These are phyloP conservation scores for Tachypleus tridentatus DNA, from an alignment of 1,140 invertebrate species.

Conservation along the genomic window DNA sequence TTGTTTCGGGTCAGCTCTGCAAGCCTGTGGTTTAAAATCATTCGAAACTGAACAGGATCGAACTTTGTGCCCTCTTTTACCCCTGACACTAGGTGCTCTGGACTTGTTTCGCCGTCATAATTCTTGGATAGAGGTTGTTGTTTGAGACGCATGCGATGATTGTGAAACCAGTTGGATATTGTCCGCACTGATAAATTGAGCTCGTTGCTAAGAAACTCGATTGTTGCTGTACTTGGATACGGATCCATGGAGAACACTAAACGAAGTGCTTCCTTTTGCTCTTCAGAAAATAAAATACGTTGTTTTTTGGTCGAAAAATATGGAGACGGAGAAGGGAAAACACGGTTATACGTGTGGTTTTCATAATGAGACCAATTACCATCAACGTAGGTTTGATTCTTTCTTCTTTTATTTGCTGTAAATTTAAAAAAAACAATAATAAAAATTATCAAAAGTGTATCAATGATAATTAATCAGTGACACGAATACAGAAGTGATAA, in stretches of 20 bases:
- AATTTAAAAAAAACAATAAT: no score
- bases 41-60: conserved; percentile 78
- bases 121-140: conserved; percentile 53
- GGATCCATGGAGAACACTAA: conserved; percentile 89
- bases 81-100: conserved; percentile 15
- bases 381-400: conserved; percentile 60
- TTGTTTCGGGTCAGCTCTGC: conserved; percentile 47
- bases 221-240: conserved; percentile 88
- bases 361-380: conserved; percentile 78
- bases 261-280: conserved; percentile 92
- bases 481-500: no score
- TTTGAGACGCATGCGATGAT: conserved; percentile 95
- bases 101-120: conserved; percentile 25
- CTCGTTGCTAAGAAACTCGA: conserved; percentile 86
- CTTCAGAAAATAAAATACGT: conserved; percentile 89
- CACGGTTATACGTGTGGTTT: conserved; percentile 31
- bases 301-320: conserved; percentile 61
- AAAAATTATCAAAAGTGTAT: no score
- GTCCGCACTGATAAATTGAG: conserved; percentile 84
- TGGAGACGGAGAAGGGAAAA: not conserved
- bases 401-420: conserved; percentile 33
- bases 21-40: conserved; percentile 72
- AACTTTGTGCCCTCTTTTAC: conserved; percentile 39
- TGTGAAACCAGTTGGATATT: conserved; percentile 99
- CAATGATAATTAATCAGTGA: no score